Conservation (phyloP, 2,113 vertebrate species). For the Rhabdomys dilectus region DNA sequence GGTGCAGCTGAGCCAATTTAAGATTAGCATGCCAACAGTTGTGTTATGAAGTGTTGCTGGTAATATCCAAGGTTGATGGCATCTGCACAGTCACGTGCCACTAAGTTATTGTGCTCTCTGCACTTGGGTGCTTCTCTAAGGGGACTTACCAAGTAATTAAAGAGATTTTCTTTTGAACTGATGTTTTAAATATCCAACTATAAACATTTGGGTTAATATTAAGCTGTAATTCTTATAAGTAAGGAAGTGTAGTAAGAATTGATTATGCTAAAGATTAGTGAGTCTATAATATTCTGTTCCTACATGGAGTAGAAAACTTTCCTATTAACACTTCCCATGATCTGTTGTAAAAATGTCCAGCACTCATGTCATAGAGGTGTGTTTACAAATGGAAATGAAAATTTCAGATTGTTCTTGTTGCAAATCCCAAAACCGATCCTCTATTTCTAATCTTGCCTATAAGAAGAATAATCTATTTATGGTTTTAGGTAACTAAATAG, state of each 20-base stretch:
- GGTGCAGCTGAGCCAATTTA: slow-evolving; percentile 41
- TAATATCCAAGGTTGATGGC: not conserved
- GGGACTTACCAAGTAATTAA: slow-evolving; percentile 25
- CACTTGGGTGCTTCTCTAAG: not conserved
- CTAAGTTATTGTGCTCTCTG: not conserved
- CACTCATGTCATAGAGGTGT: not conserved
- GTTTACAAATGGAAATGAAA: not conserved
- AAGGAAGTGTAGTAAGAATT: slow-evolving; percentile 23
- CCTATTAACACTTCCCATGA: not conserved
- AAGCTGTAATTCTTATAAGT: slow-evolving; percentile 52
- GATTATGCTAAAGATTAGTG: slow-evolving; percentile 3
- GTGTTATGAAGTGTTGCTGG: slow-evolving; percentile 36
- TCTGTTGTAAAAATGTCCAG: slow-evolving; percentile 27
- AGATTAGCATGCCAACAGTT: slow-evolving; percentile 40
- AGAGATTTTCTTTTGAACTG: slow-evolving; percentile 8
- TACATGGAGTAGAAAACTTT: slow-evolving; percentile 56
- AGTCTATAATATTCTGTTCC: slow-evolving; percentile 39
- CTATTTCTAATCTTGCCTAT: not conserved
- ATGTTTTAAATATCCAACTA: not conserved
- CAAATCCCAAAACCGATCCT: slow-evolving; percentile 51
- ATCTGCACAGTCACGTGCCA: not conserved
- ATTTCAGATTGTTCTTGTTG: slow-evolving; percentile 19
- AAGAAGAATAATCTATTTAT: slow-evolving; percentile 34
- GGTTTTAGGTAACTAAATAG: slow-evolving; percentile 54
- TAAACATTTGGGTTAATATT: slow-evolving; percentile 38